Percentiles rank a stretch among this genome's conserved stretches.
Evolutionary conservation across 1,140 invertebrate species (phyloP).

Genomic region (Notospermus geniculatus): DNA sequence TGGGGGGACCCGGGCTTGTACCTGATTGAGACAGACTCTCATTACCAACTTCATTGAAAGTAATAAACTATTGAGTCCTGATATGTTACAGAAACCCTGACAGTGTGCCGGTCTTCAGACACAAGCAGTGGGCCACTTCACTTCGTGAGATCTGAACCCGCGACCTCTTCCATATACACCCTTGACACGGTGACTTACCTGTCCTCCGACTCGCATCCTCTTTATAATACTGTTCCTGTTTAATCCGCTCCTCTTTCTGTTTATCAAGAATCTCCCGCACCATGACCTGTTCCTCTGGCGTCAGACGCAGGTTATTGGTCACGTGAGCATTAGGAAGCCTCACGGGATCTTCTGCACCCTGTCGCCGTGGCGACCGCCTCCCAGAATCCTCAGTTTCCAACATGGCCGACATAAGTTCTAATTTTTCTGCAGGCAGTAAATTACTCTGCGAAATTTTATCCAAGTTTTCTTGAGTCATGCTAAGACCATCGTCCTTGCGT

Average conservation of each 20-base stretch:
- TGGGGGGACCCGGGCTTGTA: no score
- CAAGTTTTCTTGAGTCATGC: background rate
- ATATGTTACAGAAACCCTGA: no score
- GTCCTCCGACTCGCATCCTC: background rate
- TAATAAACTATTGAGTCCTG: no score
- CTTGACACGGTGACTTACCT: no score
- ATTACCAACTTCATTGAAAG: no score
- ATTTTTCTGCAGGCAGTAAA: constrained; percentile 2
- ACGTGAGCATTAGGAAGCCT: no score
- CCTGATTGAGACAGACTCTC: no score
- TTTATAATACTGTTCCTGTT: background rate
- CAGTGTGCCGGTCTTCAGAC: no score
- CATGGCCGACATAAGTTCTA: constrained; percentile 3
- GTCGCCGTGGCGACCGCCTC: constrained; percentile 7
- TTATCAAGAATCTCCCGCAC: constrained; percentile 1
- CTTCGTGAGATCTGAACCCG: no score
- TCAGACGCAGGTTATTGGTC: background rate
- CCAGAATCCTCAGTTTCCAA: background rate
- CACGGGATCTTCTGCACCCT: background rate
- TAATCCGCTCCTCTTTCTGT: background rate
- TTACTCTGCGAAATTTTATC: background rate
- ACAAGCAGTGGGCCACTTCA: no score
- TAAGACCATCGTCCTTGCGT: background rate
- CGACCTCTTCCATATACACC: no score
- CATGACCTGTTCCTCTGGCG: background rate